Base-by-base conservation (phyloP, 2,113 vertebrate genomes). In the Entomyzon cyanotis region DNA sequence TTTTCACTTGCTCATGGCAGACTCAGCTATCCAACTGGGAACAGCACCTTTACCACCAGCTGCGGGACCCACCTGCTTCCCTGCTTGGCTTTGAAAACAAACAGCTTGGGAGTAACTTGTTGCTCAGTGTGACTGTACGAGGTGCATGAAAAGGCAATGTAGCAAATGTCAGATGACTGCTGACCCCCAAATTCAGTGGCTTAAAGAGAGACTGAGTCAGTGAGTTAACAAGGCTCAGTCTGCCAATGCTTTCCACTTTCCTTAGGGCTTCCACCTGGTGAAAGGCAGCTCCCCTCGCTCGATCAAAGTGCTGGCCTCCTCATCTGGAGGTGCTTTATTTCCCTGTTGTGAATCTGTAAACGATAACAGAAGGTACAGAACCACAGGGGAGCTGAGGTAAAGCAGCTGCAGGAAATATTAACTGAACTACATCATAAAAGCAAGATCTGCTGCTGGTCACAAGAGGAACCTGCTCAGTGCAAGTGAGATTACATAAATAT, bases 391-490 rank as follows among this genome's bases (percentile, higher is more conserved):
- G 52, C 42, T 81, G 90, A 86, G 55, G 74, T 46, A 80, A 93
- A 95, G 82, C 62, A 95, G 58, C 88, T 83, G 55, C 76, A 85
- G 85, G 86, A 90, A 96, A 90, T 85, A 84, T 37, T 81, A 90
- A 84, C 90, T 69, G 62, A 93, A 69, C 52, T 79, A 49, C 73
- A 68, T 11, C 2, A 0, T 42, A 35, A 56, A 74, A 92, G 50
- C 56, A 75, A 84, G 60, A 71, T 56, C 76, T 84, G 49, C 27
- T 59, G 46, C 56, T 0, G 0, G 19, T 62, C 63, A 62, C 84
- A 68, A 75, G 35, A 90, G 60, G n/a, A 89, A 87, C 30, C 20
- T 42, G 10, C 71, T 81, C 47, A 31, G 41, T 79, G 37, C 76
- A 87, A 82, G 52, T 24, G 42, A 71, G 46, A 89, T 60, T 78